Evolutionary conservation across 1,140 invertebrate genomes (phyloP), one percentile per base, ranked within the genome.

Genomic region (Ceratina calcarata): DNA sequence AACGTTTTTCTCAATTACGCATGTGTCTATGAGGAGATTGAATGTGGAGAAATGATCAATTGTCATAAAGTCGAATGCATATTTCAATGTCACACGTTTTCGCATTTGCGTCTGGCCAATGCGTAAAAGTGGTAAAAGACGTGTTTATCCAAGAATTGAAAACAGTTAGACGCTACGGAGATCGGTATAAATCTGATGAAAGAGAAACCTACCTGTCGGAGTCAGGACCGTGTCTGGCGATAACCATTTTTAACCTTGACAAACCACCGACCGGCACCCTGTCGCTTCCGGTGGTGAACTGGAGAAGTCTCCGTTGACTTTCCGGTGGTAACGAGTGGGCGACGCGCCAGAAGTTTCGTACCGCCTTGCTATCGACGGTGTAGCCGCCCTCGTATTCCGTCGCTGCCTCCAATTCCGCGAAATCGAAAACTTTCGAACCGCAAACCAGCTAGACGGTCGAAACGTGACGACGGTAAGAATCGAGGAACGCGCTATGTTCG

Each of bases 301-400:
- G 96, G 60, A 99, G 94, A 76, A 99, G 95, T 89, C 98, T 97
- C 69, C 97, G 95, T 92, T 99, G 98, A 81, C 98, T 95, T 87
- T 97, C 96, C 2, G 96, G 84, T 0, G 95, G 93, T 64, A 99
- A 93, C 24, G 95, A 95, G 91, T 99, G 97, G n/a, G 99, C 98
- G 37, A 99, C 96, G 79, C 96, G 95, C 99, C 99, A 99, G 91
- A 99, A 99, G 88, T 97, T 94, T 87, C 96, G 95, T 69, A 99
- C 97, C 0, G 97, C 96, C 88, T 95, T 95, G 76, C 98, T 97
- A 15, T 97, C 95, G 0, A 95, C 92, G 10, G 96, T 96, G 90
- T 98, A 99, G 53, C 98, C 98, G 67, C 96, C 96, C 88, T 99
- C 98, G 91, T 99, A 99, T 89, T 97, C 96, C 0, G 98, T 97